Conservation (phyloP, 2,888 invertebrate species). For the Cyclophora punctaria region DNA sequence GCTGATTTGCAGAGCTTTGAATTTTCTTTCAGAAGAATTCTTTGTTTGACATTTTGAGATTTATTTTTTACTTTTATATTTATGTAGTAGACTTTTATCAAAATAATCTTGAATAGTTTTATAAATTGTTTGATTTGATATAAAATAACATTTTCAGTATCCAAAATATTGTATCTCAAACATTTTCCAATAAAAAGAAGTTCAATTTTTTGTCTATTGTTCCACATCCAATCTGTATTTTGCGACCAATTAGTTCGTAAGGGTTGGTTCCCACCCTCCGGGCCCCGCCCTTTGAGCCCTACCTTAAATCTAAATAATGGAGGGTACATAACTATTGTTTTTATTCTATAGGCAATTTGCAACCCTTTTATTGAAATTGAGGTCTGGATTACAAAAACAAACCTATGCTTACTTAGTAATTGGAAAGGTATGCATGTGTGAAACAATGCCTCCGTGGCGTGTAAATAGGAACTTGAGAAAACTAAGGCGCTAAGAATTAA, state of each 20-base stretch:
- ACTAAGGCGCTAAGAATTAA: too few species aligned
- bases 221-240: constrained; percentile 27
- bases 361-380: constrained; percentile 25
- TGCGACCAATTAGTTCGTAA: constrained; percentile 49
- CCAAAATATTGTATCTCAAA: neutral
- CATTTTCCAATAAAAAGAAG: neutral
- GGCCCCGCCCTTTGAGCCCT: constrained; percentile 42
- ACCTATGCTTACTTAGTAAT: too few species aligned
- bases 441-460: too few species aligned
- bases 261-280: constrained; percentile 40
- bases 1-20: constrained; percentile 9
- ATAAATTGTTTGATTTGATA: neutral
- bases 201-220: constrained; percentile 16
- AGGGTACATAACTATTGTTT: constrained; percentile 37
- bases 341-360: constrained; percentile 22
- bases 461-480: too few species aligned
- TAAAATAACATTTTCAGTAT: neutral
- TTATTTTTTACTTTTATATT: too few species aligned
- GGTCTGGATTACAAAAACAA: constrained; percentile 4
- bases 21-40: too few species aligned
- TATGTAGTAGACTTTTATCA: neutral
- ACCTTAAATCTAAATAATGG: constrained; percentile 31
- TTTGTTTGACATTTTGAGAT: too few species aligned
- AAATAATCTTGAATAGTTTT: neutral
- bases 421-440: too few species aligned